Conservation (phyloP, 2,113 vertebrate genomes). For the Ictidomys tridecemlineatus region DNA sequence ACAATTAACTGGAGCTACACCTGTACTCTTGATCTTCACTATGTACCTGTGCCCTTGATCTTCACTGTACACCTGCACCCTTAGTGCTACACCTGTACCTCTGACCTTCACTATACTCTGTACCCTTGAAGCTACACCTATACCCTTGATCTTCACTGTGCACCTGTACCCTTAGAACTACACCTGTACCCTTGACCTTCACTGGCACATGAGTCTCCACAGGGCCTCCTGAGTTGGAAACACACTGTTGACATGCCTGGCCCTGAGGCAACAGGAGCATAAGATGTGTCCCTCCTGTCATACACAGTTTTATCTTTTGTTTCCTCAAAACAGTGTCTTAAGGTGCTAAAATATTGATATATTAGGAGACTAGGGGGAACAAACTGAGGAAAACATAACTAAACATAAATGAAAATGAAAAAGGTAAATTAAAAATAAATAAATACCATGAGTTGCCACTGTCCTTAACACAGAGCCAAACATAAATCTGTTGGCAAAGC, state of each 20-base stretch:
- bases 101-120: too few relatives aligned
- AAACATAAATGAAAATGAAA: not conserved
- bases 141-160: too few relatives aligned
- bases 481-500: not conserved
- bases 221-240: not conserved
- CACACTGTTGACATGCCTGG: accelerated
- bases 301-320: not conserved
- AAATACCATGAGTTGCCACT: not conserved
- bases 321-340: not conserved
- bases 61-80: too few relatives aligned
- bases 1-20: not conserved
- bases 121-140: too few relatives aligned
- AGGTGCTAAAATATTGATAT: not conserved
- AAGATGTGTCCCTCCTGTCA: accelerated
- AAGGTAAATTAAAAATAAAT: not conserved
- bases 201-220: not conserved
- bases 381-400: not conserved
- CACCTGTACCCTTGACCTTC: not conserved
- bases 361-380: not conserved
- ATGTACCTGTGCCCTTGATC: too few relatives aligned
- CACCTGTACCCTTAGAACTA: too few relatives aligned
- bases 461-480: not conserved
- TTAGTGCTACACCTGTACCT: too few relatives aligned
- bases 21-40: too few relatives aligned
- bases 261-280: not conserved